Conservation (phyloP, 2,797 vertebrate species). For the Neosalanx taihuensis region DNA sequence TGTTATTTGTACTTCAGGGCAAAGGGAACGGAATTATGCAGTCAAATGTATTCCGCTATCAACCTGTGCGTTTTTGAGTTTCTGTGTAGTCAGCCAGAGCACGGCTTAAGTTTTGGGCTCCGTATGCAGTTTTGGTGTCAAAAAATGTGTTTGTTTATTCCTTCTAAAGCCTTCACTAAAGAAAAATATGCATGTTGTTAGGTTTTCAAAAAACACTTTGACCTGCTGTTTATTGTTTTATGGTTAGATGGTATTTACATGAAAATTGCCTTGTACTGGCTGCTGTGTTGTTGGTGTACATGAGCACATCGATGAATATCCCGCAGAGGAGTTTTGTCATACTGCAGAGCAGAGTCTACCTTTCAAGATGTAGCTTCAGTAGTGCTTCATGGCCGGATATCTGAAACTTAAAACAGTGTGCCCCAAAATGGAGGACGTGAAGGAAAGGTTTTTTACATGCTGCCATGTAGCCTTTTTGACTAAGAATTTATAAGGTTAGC, state of each 20-base stretch:
- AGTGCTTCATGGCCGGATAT: no score
- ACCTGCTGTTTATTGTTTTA: background rate
- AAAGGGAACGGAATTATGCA: conserved; percentile 11
- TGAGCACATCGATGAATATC: no score
- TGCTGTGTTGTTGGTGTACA: no score
- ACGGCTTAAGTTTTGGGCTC: conserved; percentile 9
- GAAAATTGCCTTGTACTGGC: background rate
- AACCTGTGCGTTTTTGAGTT: conserved; percentile 5
- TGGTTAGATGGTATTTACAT: background rate
- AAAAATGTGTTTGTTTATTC: background rate
- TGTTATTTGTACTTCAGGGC: background rate
- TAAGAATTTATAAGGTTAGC: conserved; percentile 2
- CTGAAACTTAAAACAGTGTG: background rate
- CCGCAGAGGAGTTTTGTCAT: no score
- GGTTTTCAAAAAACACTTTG: background rate
- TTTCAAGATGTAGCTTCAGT: no score
- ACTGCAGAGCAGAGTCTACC: no score
- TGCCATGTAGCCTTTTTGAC: background rate
- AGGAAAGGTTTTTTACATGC: background rate
- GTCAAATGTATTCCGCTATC: conserved; percentile 10
- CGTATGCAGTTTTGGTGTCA: background rate
- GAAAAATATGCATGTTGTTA: background rate
- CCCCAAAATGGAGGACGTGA: conserved; percentile 2
- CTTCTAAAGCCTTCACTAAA: background rate
- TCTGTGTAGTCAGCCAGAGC: conserved; percentile 10